Base-by-base conservation (phyloP, 2,113 vertebrate species). In the Nerophis ophidion region DNA sequence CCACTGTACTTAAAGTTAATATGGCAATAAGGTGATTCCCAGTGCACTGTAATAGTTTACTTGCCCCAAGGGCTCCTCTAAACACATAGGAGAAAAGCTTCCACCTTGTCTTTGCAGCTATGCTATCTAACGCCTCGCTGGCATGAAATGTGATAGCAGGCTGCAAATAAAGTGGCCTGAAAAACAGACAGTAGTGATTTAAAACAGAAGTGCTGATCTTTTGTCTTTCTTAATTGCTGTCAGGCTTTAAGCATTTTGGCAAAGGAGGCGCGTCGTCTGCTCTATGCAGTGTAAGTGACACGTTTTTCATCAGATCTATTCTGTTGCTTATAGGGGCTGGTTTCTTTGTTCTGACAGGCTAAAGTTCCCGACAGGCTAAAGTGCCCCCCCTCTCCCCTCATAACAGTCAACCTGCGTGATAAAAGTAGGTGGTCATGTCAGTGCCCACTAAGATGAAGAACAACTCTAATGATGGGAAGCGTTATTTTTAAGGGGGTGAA, bases 351-450 rank as follows among this genome's bases (percentile, higher is more conserved):
- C 6, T 55, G 47, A 65, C 65, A 49, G 49, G 54, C 46, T 66
- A 67, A 53, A 48, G n/a, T 44, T 8, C 26, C 6, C 52, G 47
- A 65, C 68, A 49, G 49, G 57, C 46, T 66, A 67, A 53, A 48
- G n/a, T 44, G 5, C 58, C 50, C 76, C 63, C 51, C 12, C 58
- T 48, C 76, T 61, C 51, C 12, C 1, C 36, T 1, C 12, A 44
- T 52, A 53, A 72, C 57, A 51, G 47, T 17, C 40, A 52, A 57
- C 38, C 52, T 72, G 36, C 75, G 61, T 67, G 10, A 44, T 44
- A 44, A 44, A 60, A 56, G 65, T 64, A 61, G 73, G 69, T 75
- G 73, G 68, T 67, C 75, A 45, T 40, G 59, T 66, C 42, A 17
- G 19, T 46, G 48, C 56, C 57, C 12, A 48, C 64, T 54, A 36